Evolutionary conservation across 2,888 invertebrate genomes (phyloP).

Genomic region (Hyppa rectilinea): DNA sequence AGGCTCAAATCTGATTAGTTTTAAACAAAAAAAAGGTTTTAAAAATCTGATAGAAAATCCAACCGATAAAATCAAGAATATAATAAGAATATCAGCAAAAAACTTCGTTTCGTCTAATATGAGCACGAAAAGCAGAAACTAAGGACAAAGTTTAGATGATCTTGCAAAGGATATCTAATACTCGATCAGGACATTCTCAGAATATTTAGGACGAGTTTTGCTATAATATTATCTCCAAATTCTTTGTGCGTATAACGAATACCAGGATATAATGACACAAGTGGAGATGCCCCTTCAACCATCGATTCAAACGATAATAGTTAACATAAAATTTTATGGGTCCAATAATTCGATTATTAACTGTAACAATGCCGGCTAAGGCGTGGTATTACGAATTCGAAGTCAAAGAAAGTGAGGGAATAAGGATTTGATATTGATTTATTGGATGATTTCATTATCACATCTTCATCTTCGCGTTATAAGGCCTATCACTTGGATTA

Average conservation of each 20-base stretch:
- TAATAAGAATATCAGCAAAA: constrained; percentile 19
- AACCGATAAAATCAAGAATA: background rate
- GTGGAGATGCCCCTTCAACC: constrained; percentile 41
- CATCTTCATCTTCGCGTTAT: constrained; percentile 29
- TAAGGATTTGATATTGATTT: constrained; percentile 56
- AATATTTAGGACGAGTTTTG: constrained; percentile 27
- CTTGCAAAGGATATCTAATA: constrained; percentile 19
- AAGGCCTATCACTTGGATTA: constrained; percentile 20
- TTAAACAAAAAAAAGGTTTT: background rate
- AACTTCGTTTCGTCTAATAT: background rate
- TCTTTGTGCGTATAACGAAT: constrained; percentile 43
- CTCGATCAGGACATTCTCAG: constrained; percentile 18
- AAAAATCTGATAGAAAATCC: constrained; percentile 7
- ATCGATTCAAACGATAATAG: constrained; percentile 59
- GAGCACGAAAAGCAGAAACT: constrained; percentile 26
- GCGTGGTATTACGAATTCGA: constrained; percentile 57
- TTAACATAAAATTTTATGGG: constrained; percentile 63
- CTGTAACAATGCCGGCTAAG: constrained; percentile 47
- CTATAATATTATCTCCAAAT: constrained; percentile 17
- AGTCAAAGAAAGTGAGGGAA: constrained; percentile 46
- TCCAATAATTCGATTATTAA: constrained; percentile 67
- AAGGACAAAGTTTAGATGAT: constrained; percentile 17
- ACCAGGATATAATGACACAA: constrained; percentile 46
- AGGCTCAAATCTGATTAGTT: background rate
- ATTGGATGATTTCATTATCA: constrained; percentile 33